phyloP scores from a whole-genome alignment of 2,113 vertebrate genomes.

The Hippocampus guttulatus region DNA sequence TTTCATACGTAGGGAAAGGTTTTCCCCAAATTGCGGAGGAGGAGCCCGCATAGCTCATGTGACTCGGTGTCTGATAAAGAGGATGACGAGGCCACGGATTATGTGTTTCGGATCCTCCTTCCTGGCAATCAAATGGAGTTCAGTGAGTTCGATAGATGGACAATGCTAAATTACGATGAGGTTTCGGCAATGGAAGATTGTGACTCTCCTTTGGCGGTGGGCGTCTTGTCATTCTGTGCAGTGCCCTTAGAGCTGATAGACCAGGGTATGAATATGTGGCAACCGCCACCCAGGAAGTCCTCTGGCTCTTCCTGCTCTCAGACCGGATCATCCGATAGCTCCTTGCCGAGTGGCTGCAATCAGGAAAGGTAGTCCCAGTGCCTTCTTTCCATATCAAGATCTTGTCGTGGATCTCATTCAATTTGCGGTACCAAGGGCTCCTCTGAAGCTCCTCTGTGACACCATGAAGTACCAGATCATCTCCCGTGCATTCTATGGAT shows the following conservation, averaged over 20 bases:
- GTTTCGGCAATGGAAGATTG: too few species aligned
- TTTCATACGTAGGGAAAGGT: constrained; percentile 84
- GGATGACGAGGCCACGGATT: constrained; percentile 94
- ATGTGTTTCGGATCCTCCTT: constrained; percentile 94
- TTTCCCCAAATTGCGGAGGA: constrained; percentile 88
- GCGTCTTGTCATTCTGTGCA: constrained; percentile 22
- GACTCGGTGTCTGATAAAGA: constrained; percentile 93
- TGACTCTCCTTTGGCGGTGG: too few species aligned
- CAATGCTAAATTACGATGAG: too few species aligned
- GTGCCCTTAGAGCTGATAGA: constrained; percentile 91
- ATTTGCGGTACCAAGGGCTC: constrained; percentile 73
- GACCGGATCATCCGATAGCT: constrained; percentile 81
- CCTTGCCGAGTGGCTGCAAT: constrained; percentile 84
- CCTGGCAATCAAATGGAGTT: constrained; percentile 86
- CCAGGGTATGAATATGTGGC: constrained; percentile 81
- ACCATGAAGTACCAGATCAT: constrained; percentile 99
- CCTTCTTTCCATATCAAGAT: constrained; percentile 4
- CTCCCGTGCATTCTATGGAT: constrained; percentile 96
- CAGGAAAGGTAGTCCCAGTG: constrained; percentile 78
- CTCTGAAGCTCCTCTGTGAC: constrained; percentile 93
- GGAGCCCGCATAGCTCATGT: constrained; percentile 85
- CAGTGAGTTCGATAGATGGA: constrained; percentile 69
- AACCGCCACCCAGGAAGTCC: constrained; percentile 85
- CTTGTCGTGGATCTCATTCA: constrained; percentile 4
- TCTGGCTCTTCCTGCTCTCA: constrained; percentile 94